Percentiles rank a stretch among this genome's conserved stretches.
phyloP scores from a whole-genome alignment of 2,113 vertebrate genomes.

The Nanorana parkeri region DNA sequence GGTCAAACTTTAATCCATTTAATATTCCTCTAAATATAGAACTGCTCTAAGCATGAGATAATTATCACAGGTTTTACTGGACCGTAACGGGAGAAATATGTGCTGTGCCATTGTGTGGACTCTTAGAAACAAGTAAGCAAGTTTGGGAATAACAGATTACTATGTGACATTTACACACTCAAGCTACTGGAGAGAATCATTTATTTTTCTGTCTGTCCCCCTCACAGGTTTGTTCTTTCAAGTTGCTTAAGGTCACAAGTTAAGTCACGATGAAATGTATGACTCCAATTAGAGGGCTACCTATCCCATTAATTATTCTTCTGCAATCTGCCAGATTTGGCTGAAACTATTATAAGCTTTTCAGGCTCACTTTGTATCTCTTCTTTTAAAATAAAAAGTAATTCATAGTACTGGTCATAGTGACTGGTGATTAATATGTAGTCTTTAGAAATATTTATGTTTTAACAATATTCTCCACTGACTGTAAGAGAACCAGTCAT shows the following conservation, averaged over 20 bases:
- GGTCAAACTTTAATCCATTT: no score
- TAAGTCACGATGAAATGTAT: constrained; percentile 49
- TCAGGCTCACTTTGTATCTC: constrained; percentile 24
- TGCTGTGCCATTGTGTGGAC: constrained; percentile 2
- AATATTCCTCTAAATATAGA: background rate
- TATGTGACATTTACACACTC: constrained; percentile 43
- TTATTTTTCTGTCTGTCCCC: constrained; percentile 45
- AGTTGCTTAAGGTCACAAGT: constrained; percentile 55
- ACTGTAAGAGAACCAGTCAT: no score
- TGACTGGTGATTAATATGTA: constrained; percentile 18
- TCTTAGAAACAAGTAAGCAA: background rate
- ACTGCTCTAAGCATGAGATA: background rate
- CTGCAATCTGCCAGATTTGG: constrained; percentile 52
- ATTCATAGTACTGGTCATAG: background rate
- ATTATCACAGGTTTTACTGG: background rate
- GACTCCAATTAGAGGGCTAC: constrained; percentile 50
- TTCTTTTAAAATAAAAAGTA: background rate
- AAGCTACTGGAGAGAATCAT: constrained; percentile 35
- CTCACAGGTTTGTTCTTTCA: constrained; percentile 47
- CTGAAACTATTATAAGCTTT: constrained; percentile 35
- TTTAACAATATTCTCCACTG: no score
- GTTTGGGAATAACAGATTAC: constrained; percentile 21
- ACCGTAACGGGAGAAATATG: background rate
- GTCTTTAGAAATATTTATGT: background rate
- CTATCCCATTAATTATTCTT: constrained; percentile 55